A percentile compares a stretch with the other conserved stretches of the same genome.
phyloP scores from a whole-genome alignment of 2,888 invertebrate genomes.

The Acanthosepion esculentum region DNA sequence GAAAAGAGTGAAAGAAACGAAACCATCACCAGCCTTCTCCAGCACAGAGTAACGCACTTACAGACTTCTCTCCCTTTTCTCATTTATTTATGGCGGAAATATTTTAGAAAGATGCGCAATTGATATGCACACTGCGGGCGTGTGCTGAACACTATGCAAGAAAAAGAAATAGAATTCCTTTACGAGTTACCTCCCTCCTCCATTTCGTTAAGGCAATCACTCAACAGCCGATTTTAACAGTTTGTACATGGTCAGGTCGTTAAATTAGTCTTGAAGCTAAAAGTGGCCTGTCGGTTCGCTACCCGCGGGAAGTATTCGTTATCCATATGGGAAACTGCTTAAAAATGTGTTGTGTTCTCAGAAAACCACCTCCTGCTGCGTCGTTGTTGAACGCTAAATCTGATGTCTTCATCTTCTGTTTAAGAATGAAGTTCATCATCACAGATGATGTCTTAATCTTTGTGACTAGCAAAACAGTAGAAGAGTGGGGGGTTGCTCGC shows the following conservation, averaged over 20 bases:
- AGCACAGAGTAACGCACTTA: neutral
- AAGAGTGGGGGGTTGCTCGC: neutral
- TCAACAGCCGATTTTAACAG: neutral
- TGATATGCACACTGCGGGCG: neutral
- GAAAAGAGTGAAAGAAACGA: neutral
- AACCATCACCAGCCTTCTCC: neutral
- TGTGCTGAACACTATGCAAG: neutral
- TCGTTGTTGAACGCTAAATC: neutral
- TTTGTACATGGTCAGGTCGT: slow-evolving; percentile 12
- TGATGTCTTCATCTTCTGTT: neutral
- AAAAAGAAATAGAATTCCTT: neutral
- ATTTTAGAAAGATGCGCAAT: neutral
- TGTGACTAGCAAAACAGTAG: neutral
- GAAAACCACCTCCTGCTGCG: neutral
- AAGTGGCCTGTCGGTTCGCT: neutral
- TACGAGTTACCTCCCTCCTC: neutral
- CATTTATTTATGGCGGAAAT: neutral
- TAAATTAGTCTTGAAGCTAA: neutral
- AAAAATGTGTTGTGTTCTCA: neutral
- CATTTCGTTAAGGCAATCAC: neutral
- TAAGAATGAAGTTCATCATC: neutral
- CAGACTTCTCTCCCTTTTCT: neutral
- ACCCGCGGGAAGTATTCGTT: neutral
- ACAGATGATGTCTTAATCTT: slow-evolving; percentile 33
- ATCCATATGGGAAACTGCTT: neutral